Conservation (phyloP, 2,888 invertebrate species). For the Lochmaea crataegi region DNA sequence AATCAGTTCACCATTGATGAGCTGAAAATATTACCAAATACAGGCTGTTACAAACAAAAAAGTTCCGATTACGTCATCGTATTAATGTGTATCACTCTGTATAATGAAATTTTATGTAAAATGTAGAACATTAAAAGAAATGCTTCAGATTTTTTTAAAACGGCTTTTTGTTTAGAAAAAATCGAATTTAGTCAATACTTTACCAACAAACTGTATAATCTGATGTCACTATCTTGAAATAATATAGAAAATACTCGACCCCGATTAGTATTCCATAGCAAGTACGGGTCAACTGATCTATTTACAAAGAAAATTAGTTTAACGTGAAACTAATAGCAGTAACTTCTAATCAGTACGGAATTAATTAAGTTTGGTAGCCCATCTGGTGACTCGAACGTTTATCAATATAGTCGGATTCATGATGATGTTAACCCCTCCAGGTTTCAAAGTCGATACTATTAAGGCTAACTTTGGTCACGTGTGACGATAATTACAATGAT, state of each 20-base stretch:
- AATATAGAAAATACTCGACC: constrained; percentile 13
- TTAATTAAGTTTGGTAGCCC: constrained; percentile 41
- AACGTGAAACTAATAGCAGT: constrained; percentile 45
- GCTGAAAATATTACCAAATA: too few species aligned
- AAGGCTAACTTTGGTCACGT: not conserved
- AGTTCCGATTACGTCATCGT: too few species aligned
- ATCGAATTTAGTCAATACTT: too few species aligned
- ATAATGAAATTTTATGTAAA: too few species aligned
- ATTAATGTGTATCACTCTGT: too few species aligned
- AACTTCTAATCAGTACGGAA: constrained; percentile 41
- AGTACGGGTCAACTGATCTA: constrained; percentile 44
- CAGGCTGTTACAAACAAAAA: too few species aligned
- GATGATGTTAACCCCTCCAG: constrained; percentile 7
- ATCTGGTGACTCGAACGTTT: constrained; percentile 26
- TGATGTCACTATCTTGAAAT: not conserved
- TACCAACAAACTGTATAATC: too few species aligned
- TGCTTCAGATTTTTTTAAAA: too few species aligned
- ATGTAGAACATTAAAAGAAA: too few species aligned
- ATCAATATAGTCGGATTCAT: constrained; percentile 32
- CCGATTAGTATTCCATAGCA: constrained; percentile 36
- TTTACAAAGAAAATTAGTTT: constrained; percentile 45
- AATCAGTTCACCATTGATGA: too few species aligned
- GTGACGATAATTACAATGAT: not conserved
- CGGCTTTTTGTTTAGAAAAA: too few species aligned
- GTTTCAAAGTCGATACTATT: constrained; percentile 5